Base-by-base conservation (phyloP, 2,888 invertebrate species). In the Podotricha telesiphe region DNA sequence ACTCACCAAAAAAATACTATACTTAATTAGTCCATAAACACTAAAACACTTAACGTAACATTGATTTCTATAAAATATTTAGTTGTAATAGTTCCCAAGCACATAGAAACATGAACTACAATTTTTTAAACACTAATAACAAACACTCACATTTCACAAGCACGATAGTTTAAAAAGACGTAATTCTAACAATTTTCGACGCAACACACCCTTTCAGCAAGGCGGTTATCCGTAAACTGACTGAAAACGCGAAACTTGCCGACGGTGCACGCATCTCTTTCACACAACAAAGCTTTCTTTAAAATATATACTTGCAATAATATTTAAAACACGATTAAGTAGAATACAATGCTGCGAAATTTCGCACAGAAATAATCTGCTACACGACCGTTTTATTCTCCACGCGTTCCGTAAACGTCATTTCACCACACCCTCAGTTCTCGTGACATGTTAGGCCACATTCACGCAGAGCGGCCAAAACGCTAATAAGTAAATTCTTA, bases 191-290 rank as follows among this genome's bases (percentile, higher is more conserved):
- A 70, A 65, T 56, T 51, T 42, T n/a, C 10, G 5, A 34, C 20
- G 19, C 11, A 61, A 62, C 55, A 65, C 68, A 69, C 58, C 68
- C 63, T 65, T 64, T 58, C 56, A 50, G 22, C 65, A 45, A 59
- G 62, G 71, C 64, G 34, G 67, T 58, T 70, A 62, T 61, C 73
- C 73, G 70, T 66, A 69, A 67, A 78, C 77, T 73, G 75, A 74
- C 75, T 71, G 74, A 73, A 74, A 71, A 62, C 53, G 74, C 71
- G 73, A 72, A 68, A 47, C 66, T 65, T 62, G 65, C 70, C 72
- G 73, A 73, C 66, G 37, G 62, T 67, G 51, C 47, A 19, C 42
- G 75, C 64, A 22, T 79, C 79, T 73, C 76, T 74, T 67, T 79
- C 79, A 42, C 67, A 70, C 75, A 66, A 70, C 63, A 69, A 62